These are phyloP conservation scores for Hyppa rectilinea DNA, from an alignment of 2,888 invertebrate species.

Conservation along the genomic window DNA sequence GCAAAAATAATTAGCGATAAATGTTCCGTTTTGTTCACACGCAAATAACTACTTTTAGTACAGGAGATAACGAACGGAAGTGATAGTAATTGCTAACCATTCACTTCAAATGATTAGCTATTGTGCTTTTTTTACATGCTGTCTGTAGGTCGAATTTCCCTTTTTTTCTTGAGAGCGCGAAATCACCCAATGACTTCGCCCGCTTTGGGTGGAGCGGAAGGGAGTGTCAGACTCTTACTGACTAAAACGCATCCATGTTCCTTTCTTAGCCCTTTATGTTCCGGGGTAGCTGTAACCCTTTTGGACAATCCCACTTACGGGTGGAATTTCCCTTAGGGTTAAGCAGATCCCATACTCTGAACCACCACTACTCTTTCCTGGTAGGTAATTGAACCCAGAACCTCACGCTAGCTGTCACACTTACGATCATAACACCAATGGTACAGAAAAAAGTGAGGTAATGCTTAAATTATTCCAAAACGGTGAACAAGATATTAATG, in stretches of 20 bases:
- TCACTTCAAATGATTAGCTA: slow-evolving; percentile 35
- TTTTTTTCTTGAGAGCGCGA: too few relatives aligned
- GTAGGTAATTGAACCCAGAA: slow-evolving; percentile 16
- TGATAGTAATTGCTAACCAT: slow-evolving; percentile 32
- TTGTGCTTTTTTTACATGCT: slow-evolving; percentile 1
- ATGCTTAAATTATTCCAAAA: slow-evolving; percentile 50
- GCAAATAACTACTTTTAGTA: slow-evolving; percentile 27
- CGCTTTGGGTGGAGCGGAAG: too few relatives aligned
- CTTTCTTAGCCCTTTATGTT: too few relatives aligned
- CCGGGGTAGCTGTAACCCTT: too few relatives aligned
- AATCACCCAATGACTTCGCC: too few relatives aligned
- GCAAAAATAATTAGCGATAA: slow-evolving; percentile 54
- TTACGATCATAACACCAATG: slow-evolving; percentile 13
- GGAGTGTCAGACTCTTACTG: too few relatives aligned
- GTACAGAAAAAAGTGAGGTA: slow-evolving; percentile 26
- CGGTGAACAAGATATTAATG: slow-evolving; percentile 46
- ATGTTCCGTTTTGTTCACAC: slow-evolving; percentile 40
- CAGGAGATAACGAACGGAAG: slow-evolving; percentile 27
- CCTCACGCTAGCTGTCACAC: background rate
- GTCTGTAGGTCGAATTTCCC: too few relatives aligned
- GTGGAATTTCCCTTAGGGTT: too few relatives aligned
- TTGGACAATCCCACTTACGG: too few relatives aligned
- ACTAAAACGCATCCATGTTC: too few relatives aligned
- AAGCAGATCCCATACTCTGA: background rate
- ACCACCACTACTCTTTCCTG: background rate